Evolutionary conservation across 2,113 vertebrate genomes (phyloP).

Genomic region (Corynorhinus townsendii): DNA sequence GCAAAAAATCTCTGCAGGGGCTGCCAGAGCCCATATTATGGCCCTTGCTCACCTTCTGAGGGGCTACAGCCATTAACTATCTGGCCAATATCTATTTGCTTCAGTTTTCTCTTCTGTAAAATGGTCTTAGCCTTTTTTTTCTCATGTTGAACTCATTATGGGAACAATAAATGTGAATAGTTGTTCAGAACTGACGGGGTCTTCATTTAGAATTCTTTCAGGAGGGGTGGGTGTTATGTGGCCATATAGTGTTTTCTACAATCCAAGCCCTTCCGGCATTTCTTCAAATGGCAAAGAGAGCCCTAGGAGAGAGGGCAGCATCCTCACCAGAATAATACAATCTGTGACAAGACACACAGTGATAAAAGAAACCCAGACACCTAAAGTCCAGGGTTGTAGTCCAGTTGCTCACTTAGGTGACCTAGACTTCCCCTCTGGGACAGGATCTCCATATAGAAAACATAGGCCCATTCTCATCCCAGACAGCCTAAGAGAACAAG

Average conservation of each 20-base stretch:
- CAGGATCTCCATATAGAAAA: not conserved
- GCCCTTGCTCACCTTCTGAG: not conserved
- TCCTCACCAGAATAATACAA: not conserved
- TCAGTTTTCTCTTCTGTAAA: constrained; percentile 47
- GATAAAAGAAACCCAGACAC: not conserved
- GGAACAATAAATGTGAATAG: not conserved
- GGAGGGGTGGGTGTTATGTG: not conserved
- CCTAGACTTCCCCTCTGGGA: not conserved
- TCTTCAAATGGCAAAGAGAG: not conserved
- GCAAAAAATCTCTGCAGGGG: not conserved
- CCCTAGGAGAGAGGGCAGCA: not conserved
- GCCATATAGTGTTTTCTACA: not conserved
- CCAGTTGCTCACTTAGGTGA: not conserved
- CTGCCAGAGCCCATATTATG: not conserved
- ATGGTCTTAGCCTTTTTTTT: not conserved
- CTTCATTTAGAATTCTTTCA: not conserved
- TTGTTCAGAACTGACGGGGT: not conserved
- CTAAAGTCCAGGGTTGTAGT: not conserved
- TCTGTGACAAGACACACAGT: not conserved
- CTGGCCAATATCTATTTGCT: not conserved
- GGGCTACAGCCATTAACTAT: not conserved
- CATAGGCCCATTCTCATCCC: not conserved
- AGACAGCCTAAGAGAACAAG: not conserved
- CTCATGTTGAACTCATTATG: not conserved
- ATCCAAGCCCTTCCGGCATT: not conserved